phyloP scores from a whole-genome alignment of 2,113 vertebrate species.

The Brienomyrus brachyistius region DNA sequence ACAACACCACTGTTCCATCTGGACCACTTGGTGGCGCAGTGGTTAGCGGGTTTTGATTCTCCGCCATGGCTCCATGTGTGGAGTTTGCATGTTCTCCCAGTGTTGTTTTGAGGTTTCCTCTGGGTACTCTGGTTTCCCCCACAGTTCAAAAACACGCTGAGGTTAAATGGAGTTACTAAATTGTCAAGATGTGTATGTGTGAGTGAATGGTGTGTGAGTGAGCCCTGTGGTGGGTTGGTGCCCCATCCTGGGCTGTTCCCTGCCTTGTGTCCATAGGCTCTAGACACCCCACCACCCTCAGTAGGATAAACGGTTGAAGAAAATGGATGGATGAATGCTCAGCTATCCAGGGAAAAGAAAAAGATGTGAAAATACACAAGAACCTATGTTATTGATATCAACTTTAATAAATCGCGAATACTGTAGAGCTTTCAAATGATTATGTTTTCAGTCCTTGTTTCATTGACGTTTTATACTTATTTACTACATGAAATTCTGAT shows the following conservation, averaged over 20 bases:
- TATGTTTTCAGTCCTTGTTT: background rate
- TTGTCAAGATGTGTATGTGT: background rate
- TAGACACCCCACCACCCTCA: background rate
- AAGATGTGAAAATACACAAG: background rate
- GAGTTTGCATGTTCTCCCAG: too few species aligned
- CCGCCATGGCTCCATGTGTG: too few species aligned
- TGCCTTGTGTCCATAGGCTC: background rate
- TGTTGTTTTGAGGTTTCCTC: too few species aligned
- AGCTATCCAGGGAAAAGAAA: background rate
- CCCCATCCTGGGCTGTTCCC: too few species aligned
- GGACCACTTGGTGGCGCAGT: background rate
- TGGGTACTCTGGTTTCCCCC: background rate
- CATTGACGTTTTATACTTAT: background rate
- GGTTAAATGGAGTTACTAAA: background rate
- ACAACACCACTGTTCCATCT: background rate
- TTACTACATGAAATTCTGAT: background rate
- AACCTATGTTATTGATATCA: background rate
- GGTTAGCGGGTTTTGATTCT: background rate
- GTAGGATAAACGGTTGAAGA: background rate
- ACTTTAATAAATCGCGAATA: background rate
- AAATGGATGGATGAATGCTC: background rate
- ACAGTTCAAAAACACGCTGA: background rate
- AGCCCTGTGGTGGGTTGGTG: background rate
- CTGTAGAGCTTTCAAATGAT: background rate
- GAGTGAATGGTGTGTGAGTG: background rate